Percentiles rank a stretch among this genome's conserved stretches.
These are phyloP conservation scores for Hydraecia micacea DNA, from an alignment of 2,888 invertebrate genomes.

Conservation along the genomic window DNA sequence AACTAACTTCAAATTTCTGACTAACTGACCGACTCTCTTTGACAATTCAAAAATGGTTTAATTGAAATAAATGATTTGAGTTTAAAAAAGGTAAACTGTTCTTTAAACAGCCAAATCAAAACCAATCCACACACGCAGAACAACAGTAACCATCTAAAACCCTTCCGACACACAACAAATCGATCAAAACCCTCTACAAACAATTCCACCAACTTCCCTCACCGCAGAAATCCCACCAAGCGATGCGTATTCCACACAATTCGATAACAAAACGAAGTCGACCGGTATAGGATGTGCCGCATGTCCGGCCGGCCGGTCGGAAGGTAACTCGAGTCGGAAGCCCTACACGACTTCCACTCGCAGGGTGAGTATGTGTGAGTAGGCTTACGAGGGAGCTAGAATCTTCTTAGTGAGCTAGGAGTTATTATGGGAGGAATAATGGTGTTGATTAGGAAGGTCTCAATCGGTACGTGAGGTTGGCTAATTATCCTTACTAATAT, in stretches of 20 bases:
- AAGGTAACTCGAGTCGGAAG: constrained; percentile 78
- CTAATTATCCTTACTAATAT: neutral
- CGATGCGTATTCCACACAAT: constrained; percentile 14
- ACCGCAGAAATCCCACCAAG: constrained; percentile 41
- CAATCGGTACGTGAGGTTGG: no score
- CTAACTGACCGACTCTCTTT: no score
- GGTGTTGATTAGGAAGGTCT: neutral
- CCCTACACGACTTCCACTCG: constrained; percentile 67
- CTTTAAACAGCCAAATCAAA: neutral
- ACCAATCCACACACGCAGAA: neutral
- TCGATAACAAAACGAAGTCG: constrained; percentile 31
- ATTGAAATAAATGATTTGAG: no score
- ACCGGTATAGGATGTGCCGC: constrained; percentile 55
- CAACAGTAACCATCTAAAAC: neutral
- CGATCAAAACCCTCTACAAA: constrained; percentile 8
- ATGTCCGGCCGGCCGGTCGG: constrained; percentile 73
- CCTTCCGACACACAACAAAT: neutral
- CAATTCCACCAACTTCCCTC: constrained; percentile 17
- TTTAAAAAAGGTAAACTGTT: no score
- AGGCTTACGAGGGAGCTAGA: constrained; percentile 38
- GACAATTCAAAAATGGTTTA: no score
- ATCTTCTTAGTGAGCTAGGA: constrained; percentile 44
- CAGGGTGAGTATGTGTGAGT: constrained; percentile 16
- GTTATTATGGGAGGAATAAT: constrained; percentile 6
- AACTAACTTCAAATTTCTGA: no score